Percentiles rank a stretch among this genome's conserved stretches.
phyloP scores from a whole-genome alignment of 2,888 invertebrate species.

The Diarsia rubi region DNA sequence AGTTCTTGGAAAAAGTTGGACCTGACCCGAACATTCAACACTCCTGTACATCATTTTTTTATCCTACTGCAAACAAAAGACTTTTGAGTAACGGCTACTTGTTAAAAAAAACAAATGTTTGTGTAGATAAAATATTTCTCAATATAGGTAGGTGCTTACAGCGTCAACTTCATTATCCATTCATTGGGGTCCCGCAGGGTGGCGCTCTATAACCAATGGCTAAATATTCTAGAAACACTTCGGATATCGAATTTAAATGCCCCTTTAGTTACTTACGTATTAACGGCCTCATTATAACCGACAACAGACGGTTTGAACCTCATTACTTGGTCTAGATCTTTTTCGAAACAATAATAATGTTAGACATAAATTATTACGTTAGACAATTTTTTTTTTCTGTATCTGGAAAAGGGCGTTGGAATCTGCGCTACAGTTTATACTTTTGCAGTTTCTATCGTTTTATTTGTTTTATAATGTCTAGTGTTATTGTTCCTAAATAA shows the following conservation, averaged over 20 bases:
- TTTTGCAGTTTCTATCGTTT: too few relatives aligned
- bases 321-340: background rate
- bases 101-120: background rate
- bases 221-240: background rate
- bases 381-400: too few relatives aligned
- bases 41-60: background rate
- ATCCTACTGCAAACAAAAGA: background rate
- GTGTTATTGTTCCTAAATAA: too few relatives aligned
- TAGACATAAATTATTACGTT: too few relatives aligned
- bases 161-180: background rate
- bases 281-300: background rate
- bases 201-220: background rate
- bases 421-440: too few relatives aligned
- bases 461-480: too few relatives aligned
- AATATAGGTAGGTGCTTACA: background rate
- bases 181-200: constrained; percentile 9
- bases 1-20: constrained; percentile 32
- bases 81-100: background rate
- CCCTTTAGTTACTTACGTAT: background rate
- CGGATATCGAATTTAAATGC: background rate
- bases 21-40: background rate
- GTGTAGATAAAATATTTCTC: background rate
- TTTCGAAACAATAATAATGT: background rate
- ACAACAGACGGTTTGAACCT: background rate
- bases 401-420: too few relatives aligned